Percentiles rank a stretch among this genome's conserved stretches.
These are phyloP conservation scores for Nicator chloris DNA, from an alignment of 2,113 vertebrate genomes.

Conservation along the genomic window DNA sequence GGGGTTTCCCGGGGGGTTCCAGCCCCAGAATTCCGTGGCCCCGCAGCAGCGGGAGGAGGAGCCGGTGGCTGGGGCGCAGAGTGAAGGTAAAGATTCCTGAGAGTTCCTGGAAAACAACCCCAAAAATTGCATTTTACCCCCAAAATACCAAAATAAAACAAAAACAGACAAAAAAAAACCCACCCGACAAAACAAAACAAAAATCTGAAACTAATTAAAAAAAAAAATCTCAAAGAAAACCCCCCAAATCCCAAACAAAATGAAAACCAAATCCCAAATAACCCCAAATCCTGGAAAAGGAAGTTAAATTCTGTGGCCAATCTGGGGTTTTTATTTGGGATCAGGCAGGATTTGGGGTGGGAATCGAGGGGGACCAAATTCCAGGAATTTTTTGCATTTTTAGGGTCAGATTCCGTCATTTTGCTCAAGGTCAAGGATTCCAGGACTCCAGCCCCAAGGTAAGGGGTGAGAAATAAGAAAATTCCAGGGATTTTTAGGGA, in stretches of 20 bases:
- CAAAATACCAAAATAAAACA: neutral
- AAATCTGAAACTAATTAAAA: no score
- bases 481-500: neutral
- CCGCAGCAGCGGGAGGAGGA: neutral
- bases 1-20: neutral
- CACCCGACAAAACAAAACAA: no score
- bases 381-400: slow-evolving; percentile 21
- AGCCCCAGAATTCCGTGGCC: neutral
- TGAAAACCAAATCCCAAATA: neutral
- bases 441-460: slow-evolving; percentile 82
- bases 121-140: accelerated
- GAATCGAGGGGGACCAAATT: accelerated
- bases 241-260: no score
- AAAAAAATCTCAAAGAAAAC: no score
- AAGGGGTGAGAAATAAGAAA: neutral
- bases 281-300: no score
- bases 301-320: accelerated
- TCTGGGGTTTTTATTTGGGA: accelerated
- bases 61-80: accelerated
- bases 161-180: neutral
- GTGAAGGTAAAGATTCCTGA: neutral
- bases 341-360: accelerated
- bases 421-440: slow-evolving; percentile 87
- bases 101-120: neutral
- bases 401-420: slow-evolving; percentile 89